Percentiles rank a stretch among this genome's conserved stretches.
Evolutionary conservation across 2,888 invertebrate species (phyloP).

Genomic region (Smittia sp.): DNA sequence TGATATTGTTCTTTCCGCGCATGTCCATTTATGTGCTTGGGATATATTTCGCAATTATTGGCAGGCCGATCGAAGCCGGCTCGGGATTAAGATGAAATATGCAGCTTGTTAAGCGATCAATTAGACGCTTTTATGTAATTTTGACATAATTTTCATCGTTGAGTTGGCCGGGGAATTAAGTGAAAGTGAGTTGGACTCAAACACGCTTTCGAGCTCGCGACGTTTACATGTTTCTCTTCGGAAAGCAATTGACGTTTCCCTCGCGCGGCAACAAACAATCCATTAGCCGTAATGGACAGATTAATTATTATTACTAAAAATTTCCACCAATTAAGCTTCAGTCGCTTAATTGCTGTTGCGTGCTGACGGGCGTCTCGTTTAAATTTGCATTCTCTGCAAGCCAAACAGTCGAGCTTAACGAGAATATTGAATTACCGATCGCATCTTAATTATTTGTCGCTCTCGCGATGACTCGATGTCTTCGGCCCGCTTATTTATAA

Average conservation of each 20-base stretch:
- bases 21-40: not conserved
- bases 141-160: slow-evolving; percentile 9
- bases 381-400: slow-evolving; percentile 10
- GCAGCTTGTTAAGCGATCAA: slow-evolving; percentile 7
- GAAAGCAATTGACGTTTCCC: slow-evolving; percentile 21
- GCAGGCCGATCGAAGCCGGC: not conserved
- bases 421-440: not conserved
- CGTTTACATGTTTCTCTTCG: not conserved
- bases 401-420: not conserved
- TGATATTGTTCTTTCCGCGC: not conserved
- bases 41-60: not conserved
- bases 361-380: slow-evolving; percentile 25
- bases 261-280: slow-evolving; percentile 36
- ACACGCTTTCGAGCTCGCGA: not conserved
- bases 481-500: too few species aligned
- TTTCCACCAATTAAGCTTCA: slow-evolving; percentile 36
- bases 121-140: slow-evolving; percentile 9
- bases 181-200: slow-evolving; percentile 1
- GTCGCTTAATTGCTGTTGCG: slow-evolving; percentile 39
- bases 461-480: too few species aligned
- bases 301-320: slow-evolving; percentile 39
- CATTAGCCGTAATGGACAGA: slow-evolving; percentile 40
- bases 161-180: not conserved
- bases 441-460: slow-evolving; percentile 21
- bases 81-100: not conserved